Percentiles rank a stretch among this genome's conserved stretches.
phyloP scores from a whole-genome alignment of 1,140 invertebrate genomes.

The Lutraria rhynchaena region DNA sequence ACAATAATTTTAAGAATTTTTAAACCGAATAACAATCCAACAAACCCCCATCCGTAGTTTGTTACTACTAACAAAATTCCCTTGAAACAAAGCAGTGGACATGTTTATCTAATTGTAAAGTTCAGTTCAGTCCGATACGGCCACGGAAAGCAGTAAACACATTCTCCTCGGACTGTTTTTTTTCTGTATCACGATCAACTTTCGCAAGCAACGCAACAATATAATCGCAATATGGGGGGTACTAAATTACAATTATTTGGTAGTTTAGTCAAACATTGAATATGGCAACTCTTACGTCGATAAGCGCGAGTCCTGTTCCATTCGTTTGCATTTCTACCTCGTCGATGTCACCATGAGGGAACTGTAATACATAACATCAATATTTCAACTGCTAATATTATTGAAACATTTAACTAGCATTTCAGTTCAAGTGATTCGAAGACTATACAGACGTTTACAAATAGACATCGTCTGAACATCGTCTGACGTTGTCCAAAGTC shows the following conservation, averaged over 20 bases:
- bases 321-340: neutral
- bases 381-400: too few relatives aligned
- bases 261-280: neutral
- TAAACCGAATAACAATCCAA: neutral
- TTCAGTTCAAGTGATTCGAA: too few relatives aligned
- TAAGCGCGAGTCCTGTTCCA: slow-evolving; percentile 24
- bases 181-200: neutral
- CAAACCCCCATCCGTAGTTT: neutral
- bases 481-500: too few relatives aligned
- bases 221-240: neutral
- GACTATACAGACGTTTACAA: too few relatives aligned
- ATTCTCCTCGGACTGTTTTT: neutral
- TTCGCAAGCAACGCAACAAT: neutral
- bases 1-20: neutral
- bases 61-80: neutral
- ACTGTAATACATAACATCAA: too few relatives aligned
- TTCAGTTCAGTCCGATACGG: neutral
- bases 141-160: neutral
- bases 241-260: neutral
- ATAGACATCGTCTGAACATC: too few relatives aligned
- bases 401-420: too few relatives aligned
- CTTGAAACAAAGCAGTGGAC: neutral
- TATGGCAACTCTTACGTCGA: slow-evolving; percentile 19
- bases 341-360: neutral
- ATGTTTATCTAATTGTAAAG: neutral